phyloP scores from a whole-genome alignment of 2,888 invertebrate genomes.

The Clistopyga incitator region DNA sequence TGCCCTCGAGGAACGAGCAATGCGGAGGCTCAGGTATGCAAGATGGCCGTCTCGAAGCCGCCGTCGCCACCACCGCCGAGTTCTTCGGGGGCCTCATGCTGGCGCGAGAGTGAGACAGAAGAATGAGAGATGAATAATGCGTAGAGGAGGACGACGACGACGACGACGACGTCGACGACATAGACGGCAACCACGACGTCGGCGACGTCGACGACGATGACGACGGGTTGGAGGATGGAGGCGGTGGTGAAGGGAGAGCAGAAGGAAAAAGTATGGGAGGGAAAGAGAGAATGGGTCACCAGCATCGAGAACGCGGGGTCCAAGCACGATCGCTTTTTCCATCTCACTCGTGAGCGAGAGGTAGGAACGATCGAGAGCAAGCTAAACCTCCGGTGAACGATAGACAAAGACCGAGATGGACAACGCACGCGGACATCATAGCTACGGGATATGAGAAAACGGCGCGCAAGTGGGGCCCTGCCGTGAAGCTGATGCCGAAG shows the following conservation, averaged over 20 bases:
- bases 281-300: slow-evolving; percentile 59
- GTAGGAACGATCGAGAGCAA: slow-evolving; percentile 34
- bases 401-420: slow-evolving; percentile 43
- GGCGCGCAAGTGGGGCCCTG: background rate
- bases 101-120: slow-evolving; percentile 63
- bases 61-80: slow-evolving; percentile 60
- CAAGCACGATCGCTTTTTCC: slow-evolving; percentile 23
- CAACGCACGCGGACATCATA: slow-evolving; percentile 46
- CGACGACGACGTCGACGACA: slow-evolving; percentile 74
- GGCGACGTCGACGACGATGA: slow-evolving; percentile 69
- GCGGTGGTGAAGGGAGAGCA: slow-evolving; percentile 52
- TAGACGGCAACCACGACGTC: slow-evolving; percentile 78
- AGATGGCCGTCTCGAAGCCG: slow-evolving; percentile 83
- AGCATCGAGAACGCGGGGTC: slow-evolving; percentile 31
- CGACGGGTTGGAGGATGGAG: slow-evolving; percentile 58
- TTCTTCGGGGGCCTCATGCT: slow-evolving; percentile 41
- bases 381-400: slow-evolving; percentile 1
- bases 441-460: slow-evolving; percentile 41
- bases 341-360: slow-evolving; percentile 19
- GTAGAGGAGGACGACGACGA: slow-evolving; percentile 76
- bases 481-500: slow-evolving; percentile 28
- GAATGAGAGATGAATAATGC: slow-evolving; percentile 80
- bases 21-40: slow-evolving; percentile 85
- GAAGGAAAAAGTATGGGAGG: slow-evolving; percentile 63
- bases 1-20: slow-evolving; percentile 84